Evolutionary conservation across 2,113 vertebrate species (phyloP).

Genomic region (Chloroceryle aenea): DNA sequence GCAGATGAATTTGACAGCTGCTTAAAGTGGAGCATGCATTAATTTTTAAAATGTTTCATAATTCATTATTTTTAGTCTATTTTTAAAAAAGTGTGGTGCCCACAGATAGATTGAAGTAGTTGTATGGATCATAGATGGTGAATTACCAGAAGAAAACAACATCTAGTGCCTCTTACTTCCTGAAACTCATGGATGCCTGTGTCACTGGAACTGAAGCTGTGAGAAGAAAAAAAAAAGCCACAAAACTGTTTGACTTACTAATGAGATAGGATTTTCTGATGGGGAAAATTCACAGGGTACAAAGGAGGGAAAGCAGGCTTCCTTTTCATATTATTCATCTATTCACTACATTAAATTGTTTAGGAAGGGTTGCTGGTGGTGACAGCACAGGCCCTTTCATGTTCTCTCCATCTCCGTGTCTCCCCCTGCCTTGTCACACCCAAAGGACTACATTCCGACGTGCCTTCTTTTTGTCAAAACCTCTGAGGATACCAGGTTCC

Average conservation of each 20-base stretch:
- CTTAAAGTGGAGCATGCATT: conserved; percentile 71
- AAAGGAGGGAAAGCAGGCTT: not conserved
- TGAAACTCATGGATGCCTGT: not conserved
- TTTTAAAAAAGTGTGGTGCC: not conserved
- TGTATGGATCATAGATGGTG: not conserved
- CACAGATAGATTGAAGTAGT: not conserved
- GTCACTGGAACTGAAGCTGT: not conserved
- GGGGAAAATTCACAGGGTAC: not conserved
- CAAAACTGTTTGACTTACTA: not conserved
- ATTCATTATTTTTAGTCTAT: conserved; percentile 66
- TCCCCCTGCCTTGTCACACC: not conserved
- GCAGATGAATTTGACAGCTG: conserved; percentile 71
- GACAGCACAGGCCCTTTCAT: not conserved
- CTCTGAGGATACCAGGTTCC: not conserved
- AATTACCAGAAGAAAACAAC: not conserved
- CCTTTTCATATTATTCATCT: not conserved
- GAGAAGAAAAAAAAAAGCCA: not conserved
- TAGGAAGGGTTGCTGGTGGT: not conserved
- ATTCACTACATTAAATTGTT: not conserved
- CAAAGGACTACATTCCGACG: not conserved
- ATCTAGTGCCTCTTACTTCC: not conserved
- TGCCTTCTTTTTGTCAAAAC: not conserved
- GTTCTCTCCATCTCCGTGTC: not conserved
- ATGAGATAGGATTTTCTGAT: not conserved
- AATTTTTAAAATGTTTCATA: conserved; percentile 76